Percentiles rank a stretch among this genome's conserved stretches.
These are phyloP conservation scores for Cladorhizidae sp. DNA, from an alignment of 37 sponge, comb jelly and placozoan species.

Conservation along the genomic window DNA sequence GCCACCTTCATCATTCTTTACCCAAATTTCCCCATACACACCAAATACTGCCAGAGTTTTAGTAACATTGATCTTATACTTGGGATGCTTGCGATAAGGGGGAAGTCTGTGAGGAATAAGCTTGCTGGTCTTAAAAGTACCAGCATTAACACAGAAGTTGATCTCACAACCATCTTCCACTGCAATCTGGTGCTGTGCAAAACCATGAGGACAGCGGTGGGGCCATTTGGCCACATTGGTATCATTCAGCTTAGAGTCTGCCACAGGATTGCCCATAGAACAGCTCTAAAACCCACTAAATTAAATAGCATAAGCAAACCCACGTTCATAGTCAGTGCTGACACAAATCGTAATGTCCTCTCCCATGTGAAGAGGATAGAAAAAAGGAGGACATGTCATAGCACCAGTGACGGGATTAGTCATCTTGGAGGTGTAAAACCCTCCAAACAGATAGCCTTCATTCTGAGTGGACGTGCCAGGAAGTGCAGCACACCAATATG, in stretches of 20 bases:
- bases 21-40: conserved; percentile 17
- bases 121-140: not conserved
- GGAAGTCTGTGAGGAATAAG: conserved; percentile 36
- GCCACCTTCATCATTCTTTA: conserved; percentile 8
- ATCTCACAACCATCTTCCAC: conserved; percentile 76
- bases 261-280: conserved; percentile 66
- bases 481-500: conserved; percentile 72
- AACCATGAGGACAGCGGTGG: conserved; percentile 56
- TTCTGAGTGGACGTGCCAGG: not conserved
- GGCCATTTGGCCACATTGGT: conserved; percentile 25
- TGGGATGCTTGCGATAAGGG: conserved; percentile 45
- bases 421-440: conserved; percentile 54
- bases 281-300: conserved; percentile 85
- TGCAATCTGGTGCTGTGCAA: conserved; percentile 44
- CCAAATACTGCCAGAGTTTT: conserved; percentile 37
- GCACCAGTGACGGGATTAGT: conserved; percentile 69
- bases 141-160: conserved; percentile 59
- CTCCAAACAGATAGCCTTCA: conserved; percentile 79
- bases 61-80: conserved; percentile 29
- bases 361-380: conserved; percentile 50
- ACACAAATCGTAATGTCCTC: conserved; percentile 64
- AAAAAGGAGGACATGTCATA: conserved; percentile 63
- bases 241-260: not conserved
- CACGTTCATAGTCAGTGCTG: conserved; percentile 63
- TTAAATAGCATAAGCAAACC: conserved; percentile 37